A percentile compares a stretch with the other conserved stretches of the same genome.
These are phyloP conservation scores for Xerus rutilus DNA, from an alignment of 2,797 vertebrate species.

Conservation along the genomic window DNA sequence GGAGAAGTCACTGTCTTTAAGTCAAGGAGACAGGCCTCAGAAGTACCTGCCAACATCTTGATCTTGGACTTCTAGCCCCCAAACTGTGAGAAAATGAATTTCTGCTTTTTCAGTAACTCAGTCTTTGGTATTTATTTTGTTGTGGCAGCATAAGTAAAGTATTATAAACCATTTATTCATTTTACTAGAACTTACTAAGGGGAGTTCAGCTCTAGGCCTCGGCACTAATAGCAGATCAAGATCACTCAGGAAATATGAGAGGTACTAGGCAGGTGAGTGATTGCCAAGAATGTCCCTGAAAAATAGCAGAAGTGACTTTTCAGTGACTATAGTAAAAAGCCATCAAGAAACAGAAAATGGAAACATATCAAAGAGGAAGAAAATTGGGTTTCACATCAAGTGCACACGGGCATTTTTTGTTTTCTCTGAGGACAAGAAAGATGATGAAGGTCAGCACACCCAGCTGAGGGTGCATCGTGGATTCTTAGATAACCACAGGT, in stretches of 20 bases:
- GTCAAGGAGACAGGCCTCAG: background rate
- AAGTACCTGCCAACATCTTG: background rate
- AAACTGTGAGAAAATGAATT: background rate
- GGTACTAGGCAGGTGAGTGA: background rate
- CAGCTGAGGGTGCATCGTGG: background rate
- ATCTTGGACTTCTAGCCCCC: background rate
- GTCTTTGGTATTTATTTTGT: too few species aligned
- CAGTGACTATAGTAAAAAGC: background rate
- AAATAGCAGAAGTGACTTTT: background rate
- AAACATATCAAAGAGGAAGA: background rate
- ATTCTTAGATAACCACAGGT: background rate
- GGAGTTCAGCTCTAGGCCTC: too few species aligned
- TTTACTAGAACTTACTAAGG: background rate
- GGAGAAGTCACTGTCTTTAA: background rate
- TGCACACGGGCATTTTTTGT: background rate
- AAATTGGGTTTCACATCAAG: background rate
- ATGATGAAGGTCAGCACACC: background rate
- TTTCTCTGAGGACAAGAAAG: background rate
- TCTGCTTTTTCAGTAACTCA: background rate
- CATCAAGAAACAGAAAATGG: background rate
- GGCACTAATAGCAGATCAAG: too few species aligned
- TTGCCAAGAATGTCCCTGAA: background rate
- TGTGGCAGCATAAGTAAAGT: too few species aligned
- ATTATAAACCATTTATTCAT: background rate
- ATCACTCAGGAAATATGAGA: background rate